Evolutionary conservation across 2,797 vertebrate genomes (phyloP).

Genomic region (Erethizon dorsatum): DNA sequence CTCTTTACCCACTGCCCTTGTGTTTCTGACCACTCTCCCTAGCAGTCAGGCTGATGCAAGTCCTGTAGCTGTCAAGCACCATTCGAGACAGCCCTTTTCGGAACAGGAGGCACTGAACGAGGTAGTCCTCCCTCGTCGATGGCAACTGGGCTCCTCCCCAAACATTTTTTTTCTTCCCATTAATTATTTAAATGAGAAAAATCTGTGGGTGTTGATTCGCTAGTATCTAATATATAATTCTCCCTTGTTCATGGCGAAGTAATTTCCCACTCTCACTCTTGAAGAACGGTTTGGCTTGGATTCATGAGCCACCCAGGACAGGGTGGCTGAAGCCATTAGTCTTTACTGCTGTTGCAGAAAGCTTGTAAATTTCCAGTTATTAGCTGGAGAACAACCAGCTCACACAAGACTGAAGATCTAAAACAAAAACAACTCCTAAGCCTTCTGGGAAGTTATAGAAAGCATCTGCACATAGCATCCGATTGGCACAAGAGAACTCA

Average conservation of each 20-base stretch:
- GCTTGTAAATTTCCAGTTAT: neutral
- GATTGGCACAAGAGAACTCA: constrained; percentile 34
- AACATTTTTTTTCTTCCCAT: constrained; percentile 50
- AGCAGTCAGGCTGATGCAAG: neutral
- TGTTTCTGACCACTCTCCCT: neutral
- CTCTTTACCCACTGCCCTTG: neutral
- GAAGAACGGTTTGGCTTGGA: constrained; percentile 7
- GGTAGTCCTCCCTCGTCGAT: neutral
- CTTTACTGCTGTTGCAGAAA: neutral
- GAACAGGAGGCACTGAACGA: neutral
- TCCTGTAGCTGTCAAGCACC: neutral
- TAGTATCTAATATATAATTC: neutral
- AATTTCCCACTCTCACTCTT: neutral
- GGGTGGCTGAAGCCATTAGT: constrained; percentile 47
- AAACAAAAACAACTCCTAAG: constrained; percentile 23
- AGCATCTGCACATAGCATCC: neutral
- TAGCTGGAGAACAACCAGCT: constrained; percentile 4
- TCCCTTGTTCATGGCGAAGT: neutral
- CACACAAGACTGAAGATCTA: neutral
- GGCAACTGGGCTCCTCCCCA: constrained; percentile 1
- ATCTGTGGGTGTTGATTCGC: constrained; percentile 2
- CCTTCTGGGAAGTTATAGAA: constrained; percentile 58
- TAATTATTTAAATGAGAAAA: constrained; percentile 54
- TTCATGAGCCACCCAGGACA: constrained; percentile 48
- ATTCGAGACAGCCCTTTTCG: constrained; percentile 40